Base-by-base conservation (phyloP, 2,888 invertebrate species). In the Aporophyla nigra region DNA sequence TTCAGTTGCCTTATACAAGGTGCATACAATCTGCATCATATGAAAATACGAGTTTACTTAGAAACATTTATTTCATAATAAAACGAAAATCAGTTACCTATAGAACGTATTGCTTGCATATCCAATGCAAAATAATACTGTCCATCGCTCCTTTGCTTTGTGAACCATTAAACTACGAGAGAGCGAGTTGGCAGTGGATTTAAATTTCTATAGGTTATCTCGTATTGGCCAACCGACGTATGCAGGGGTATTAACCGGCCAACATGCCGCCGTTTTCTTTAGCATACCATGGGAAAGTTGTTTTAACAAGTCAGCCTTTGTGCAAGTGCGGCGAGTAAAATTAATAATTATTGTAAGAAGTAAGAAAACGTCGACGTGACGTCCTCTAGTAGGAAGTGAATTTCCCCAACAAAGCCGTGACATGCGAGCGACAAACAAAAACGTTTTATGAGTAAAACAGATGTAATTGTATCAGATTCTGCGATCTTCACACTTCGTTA, bases 401-500 rank as follows among this genome's bases (percentile, higher is more conserved):
- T 87, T 85, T 80, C 78, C 84, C 74, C 59, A 77, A 84, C 88
- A 84, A 86, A 81, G 77, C 73, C 67, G 82, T 90, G 86, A 89
- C 88, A 88, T 71, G 69, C 74, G 69, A 69, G 51, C 54, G 65
- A 58, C 61, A 58, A 53, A 84, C 79, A 89, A 87, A 90, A 90
- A 87, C 81, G 75, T 70, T 82, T 75, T 78, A 79, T 78, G 78
- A 86, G 85, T 80, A 85, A 84, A 82, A 87, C 80, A 79, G 84
- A 78, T 84, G 79, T 78, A 82, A 87, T 87, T 89, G 82, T 84
- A 84, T 88, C 85, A 83, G 83, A 90, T 83, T 87, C 88, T 84
- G 84, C 84, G 89, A 91, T 93, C 93, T 94, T 95, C 94, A 95
- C 94, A 93, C 92, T 93, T 92, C 93, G 91, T 90, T 93, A 91